phyloP scores from a whole-genome alignment of 2,888 invertebrate species.

The Conchocele bisecta region DNA sequence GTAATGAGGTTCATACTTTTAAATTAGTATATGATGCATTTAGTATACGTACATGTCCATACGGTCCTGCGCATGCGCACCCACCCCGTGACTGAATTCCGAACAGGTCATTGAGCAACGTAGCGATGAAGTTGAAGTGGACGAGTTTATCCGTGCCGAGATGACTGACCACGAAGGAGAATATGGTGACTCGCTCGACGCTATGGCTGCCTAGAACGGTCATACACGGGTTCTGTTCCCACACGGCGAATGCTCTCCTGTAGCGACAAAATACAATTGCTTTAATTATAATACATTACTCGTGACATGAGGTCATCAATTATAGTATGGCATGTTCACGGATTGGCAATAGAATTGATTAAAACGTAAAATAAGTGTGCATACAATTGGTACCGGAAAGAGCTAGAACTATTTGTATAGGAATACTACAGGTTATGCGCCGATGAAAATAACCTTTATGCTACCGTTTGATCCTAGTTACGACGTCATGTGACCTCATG shows the following conservation, averaged over 20 bases:
- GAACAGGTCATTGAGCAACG: constrained; percentile 67
- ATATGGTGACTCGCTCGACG: constrained; percentile 87
- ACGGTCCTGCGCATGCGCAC: constrained; percentile 74
- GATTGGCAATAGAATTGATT: no score
- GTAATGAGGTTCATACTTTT: no score
- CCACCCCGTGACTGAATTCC: constrained; percentile 72
- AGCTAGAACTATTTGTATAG: no score
- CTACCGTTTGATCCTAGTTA: no score
- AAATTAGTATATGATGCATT: background rate
- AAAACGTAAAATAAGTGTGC: no score
- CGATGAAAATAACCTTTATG: no score
- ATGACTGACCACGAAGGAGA: constrained; percentile 92
- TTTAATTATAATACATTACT: no score
- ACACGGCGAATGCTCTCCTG: constrained; percentile 48
- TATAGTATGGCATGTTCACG: no score
- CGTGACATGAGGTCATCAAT: no score
- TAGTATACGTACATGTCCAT: constrained; percentile 51
- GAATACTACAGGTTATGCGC: no score
- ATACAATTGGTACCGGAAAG: no score
- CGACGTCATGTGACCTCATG: no score
- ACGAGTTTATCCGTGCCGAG: constrained; percentile 84
- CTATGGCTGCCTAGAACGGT: constrained; percentile 86
- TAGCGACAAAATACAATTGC: constrained; percentile 7
- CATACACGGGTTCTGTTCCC: constrained; percentile 83
- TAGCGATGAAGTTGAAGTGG: constrained; percentile 69